Evolutionary conservation across 2,113 vertebrate genomes (phyloP), one percentile per base, ranked within the genome.

Genomic region (Ellobius talpinus): DNA sequence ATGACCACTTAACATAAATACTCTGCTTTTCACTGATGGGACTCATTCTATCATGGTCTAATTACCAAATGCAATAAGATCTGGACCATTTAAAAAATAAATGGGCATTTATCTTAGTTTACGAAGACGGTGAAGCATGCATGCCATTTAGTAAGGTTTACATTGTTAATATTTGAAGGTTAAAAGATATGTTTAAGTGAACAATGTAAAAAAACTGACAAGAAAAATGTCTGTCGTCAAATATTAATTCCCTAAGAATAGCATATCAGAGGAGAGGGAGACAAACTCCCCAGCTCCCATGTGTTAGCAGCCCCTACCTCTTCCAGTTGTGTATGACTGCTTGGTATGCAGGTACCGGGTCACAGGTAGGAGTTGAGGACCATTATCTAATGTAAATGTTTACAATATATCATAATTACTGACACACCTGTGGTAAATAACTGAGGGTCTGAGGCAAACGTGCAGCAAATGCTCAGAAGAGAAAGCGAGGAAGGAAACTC

Each of bases 351-450:
- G 24, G 73, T 52, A 91, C 50, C 81, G 95, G 96, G 96, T 97
- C 97, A 97, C 89, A 93, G 96, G 92, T 96, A 96, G 89, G 92
- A 21, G 21, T 9, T 76, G 90, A 96, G 63, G 96, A 87, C 92
- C 88, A 94, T 97, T 92, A 97, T 94, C 70, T 81, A 92, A 92
- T 2, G 0, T 91, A 93, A 97, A 96, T 97, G 97, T 97, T 97
- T 97, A 95, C 94, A 95, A 97, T 97, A 77, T 79, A 97, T 93
- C 95, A 97, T 93, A 96, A 98, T 98, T 97, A 97, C 55, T 1
- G 1, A 86, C 92, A 96, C 96, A 97, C 63, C 96, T 97, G 98
- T 97, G 94, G 77, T 97, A 97, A 95, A 89, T 96, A 96, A 92
- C 89, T 92, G 78, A 76, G 63, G 24, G n/a, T 92, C 73, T 65